These are phyloP conservation scores for Naso thynnoides DNA, from an alignment of 2,797 vertebrate species.

Conservation along the genomic window DNA sequence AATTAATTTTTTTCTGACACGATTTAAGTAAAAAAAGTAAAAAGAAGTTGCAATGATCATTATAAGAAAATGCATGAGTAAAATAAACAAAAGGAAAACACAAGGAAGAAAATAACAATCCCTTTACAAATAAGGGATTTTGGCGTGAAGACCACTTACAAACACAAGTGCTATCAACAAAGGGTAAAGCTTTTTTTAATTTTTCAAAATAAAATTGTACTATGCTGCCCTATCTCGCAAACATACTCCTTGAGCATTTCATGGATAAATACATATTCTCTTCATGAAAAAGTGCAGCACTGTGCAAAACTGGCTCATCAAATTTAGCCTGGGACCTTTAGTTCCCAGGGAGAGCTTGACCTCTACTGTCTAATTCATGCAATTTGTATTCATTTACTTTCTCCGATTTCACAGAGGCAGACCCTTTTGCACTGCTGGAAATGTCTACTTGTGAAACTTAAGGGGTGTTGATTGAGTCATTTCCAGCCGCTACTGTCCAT, in stretches of 20 bases:
- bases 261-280: conserved; percentile 87
- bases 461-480: conserved; percentile 63
- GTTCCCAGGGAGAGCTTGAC: conserved; percentile 90
- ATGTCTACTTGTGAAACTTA: conserved; percentile 60
- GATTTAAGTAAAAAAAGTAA: conserved; percentile 51
- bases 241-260: conserved; percentile 64
- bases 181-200: conserved; percentile 76
- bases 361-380: conserved; percentile 86
- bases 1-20: conserved; percentile 53
- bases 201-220: conserved; percentile 61
- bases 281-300: conserved; percentile 94
- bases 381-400: conserved; percentile 74
- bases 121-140: conserved; percentile 82
- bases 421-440: conserved; percentile 68
- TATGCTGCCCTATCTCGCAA: conserved; percentile 56
- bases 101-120: conserved; percentile 62
- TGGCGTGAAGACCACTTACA: conserved; percentile 81
- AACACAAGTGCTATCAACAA: conserved; percentile 68
- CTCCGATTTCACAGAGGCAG: conserved; percentile 71
- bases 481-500: conserved; percentile 58
- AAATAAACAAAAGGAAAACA: conserved; percentile 55
- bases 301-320: conserved; percentile 95
- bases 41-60: conserved; percentile 53
- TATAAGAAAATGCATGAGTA: conserved; percentile 58
- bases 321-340: conserved; percentile 96